Base-by-base conservation (phyloP, 1,140 invertebrate genomes). In the Parasteatoda tepidariorum region DNA sequence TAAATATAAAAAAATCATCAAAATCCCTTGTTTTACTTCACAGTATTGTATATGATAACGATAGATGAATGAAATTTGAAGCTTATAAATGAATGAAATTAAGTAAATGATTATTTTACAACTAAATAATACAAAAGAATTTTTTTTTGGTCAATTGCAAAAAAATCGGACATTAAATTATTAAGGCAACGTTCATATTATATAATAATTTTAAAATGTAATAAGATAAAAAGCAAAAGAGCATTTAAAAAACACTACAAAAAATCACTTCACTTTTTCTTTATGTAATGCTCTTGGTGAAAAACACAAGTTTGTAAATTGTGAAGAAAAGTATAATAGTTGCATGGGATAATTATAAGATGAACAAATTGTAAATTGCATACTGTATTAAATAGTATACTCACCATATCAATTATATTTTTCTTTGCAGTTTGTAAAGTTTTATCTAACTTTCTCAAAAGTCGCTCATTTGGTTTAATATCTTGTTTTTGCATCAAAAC, bases 401-500 rank as follows among this genome's bases (percentile, higher is more conserved):
- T 81, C 28, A 81, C 76, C 62, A 41, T 57, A 68, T 81, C 54
- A 38, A 68, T 59, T 26, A 81, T 81, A 48, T 68, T 81, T 57
- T 68, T 81, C 38, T 62, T 55, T 22, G 66, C 33, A 24, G 18
- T 38, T 33, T 81, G 31, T 7, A 81, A 13, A 13, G 59, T 31
- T 3, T 38, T 5, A 48, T 71, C 82, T 9, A 86, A 26, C 41
- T 48, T 62, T 64, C 68, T 73, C 13, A 88, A 62, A 38, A 88
- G 85, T 33, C 83, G 81, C 9, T 64, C 26, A 71, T 92, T 92
- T 0, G 93, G 91, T 85, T 89, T 88, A 0, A 95, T 88, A 83
- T 91, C 88, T 86, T 93, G 7, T 9, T 84, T 48, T 62, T 86
- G 82, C 70, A 92, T 91, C 59, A 92, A 87, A 85, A 94, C 89